Evolutionary conservation across 2,797 vertebrate genomes (phyloP), one percentile per base, ranked within the genome.

Genomic region (Leptodactylus fallax): DNA sequence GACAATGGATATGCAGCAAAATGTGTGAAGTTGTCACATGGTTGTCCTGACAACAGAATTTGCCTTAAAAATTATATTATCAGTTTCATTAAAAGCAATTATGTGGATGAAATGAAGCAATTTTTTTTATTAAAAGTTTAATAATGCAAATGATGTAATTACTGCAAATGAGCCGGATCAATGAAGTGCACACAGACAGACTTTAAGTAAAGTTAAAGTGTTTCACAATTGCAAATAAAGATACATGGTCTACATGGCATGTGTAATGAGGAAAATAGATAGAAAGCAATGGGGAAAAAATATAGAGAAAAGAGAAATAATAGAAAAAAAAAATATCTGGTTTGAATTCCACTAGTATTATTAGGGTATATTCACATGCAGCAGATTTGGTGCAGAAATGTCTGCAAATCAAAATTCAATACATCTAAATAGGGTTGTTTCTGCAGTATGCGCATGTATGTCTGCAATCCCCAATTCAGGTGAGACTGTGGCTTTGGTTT

Each of bases 61-160:
- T 85, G 78, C 23, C 49, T 61, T 16, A 51, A 25, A 63, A 36
- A 60, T 67, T 49, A 47, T 63, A 17, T 63, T 58, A 89, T n/a
- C 90, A 53, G 4, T 72, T n/a, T 36, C 19, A 51, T 69, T 71
- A 25, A 27, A 53, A 53, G 36, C 80, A 86, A 87, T 87, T 83
- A 85, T 88, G 80, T 77, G 58, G 72, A 87, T 61, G 79, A 77
- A 79, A 92, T 25, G 87, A 87, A 90, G 67, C 77, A 72, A 53
- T 90, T 91, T 90, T 89, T n/a, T 91, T 87, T 55, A 85, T 91
- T 87, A 83, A 88, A 92, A 94, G 61, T 86, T 90, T 90, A 92
- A 90, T 92, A 90, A 90, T 81, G 65, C 90, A 93, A 92, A 93
- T 91, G 51, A 93, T 78, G 11, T 90, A 45, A 89, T 90, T 19